Evolutionary conservation across 2,797 vertebrate species (phyloP), one percentile per base, ranked within the genome.

Genomic region (Euphonia xanthogaster): DNA sequence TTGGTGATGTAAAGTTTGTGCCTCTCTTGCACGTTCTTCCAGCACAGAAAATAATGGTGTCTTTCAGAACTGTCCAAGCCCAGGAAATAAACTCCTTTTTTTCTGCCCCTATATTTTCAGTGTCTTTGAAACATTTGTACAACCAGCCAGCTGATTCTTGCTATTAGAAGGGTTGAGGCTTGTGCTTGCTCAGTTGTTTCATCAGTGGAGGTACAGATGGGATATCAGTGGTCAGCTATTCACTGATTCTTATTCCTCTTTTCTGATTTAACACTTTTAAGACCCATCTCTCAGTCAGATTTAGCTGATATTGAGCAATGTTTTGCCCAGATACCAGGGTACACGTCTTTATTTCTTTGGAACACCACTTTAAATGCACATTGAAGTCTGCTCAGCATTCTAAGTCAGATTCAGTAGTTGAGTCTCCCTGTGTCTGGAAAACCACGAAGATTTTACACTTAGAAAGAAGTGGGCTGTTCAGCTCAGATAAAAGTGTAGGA

Each of bases 71-170:
- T 40, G 9, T 3, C 6, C 31, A 83, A 30, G 14, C 13, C 21
- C 27, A 51, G 22, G 35, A 58, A 45, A 62, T 2, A 20, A 10
- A 14, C 4, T 14, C 5, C 10, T 10, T 24, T 18, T 17, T 20
- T 20, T 15, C 0, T 1, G 12, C 2, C 2, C 16, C 6, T 7
- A 0, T 62, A 10, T 63, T 58, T 79, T 39, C 1, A 31, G 13
- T 31, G 6, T 76, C 39, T 58, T 6, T 58, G 20, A 16, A 77
- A 14, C 28, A 24, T 12, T 14, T 75, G 17, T 24, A 23, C 19
- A 28, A 17, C 17, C n/a, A 80, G 14, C 6, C 28, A 77, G 23
- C 12, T 55, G 13, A 19, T 84, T 53, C 12, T 31, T 89, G 12
- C 21, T 74, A 8, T 14, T 63, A 4, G 48, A 74, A 51, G 22